These are phyloP conservation scores for Anguilla rostrata DNA, from an alignment of 2,113 vertebrate genomes.

Conservation along the genomic window DNA sequence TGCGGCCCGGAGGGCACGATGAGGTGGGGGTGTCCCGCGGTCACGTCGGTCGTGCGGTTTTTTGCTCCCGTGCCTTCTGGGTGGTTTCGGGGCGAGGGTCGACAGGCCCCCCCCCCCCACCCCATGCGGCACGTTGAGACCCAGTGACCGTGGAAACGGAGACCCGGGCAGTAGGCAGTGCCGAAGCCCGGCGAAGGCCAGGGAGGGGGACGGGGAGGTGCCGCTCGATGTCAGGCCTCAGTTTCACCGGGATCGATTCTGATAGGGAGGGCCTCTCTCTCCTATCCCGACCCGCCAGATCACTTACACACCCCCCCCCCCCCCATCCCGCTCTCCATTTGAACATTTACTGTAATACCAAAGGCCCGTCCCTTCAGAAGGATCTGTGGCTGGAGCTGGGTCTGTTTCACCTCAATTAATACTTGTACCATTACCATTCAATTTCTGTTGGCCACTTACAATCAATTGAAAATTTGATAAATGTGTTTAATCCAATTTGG, in stretches of 20 bases:
- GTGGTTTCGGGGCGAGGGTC: too few species aligned
- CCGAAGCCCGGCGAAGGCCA: not conserved
- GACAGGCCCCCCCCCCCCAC: too few species aligned
- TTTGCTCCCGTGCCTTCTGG: too few species aligned
- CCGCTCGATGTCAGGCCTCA: conserved; percentile 74
- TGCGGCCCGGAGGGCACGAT: too few species aligned
- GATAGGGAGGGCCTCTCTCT: conserved; percentile 70
- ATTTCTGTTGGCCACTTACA: conserved; percentile 59
- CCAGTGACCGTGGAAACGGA: not conserved
- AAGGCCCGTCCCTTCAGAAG: conserved; percentile 63
- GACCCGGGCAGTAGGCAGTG: not conserved
- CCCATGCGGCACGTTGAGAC: not conserved
- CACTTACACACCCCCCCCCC: conserved; percentile 66
- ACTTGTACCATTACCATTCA: conserved; percentile 64
- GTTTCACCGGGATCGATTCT: conserved; percentile 77
- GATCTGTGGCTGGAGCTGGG: conserved; percentile 44
- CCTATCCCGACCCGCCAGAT: conserved; percentile 67
- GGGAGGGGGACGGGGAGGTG: conserved; percentile 51
- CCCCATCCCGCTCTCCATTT: conserved; percentile 44
- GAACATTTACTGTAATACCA: conserved; percentile 70
- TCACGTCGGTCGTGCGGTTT: not conserved
- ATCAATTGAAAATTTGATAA: conserved; percentile 73
- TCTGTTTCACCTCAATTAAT: conserved; percentile 68
- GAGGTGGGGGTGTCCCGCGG: too few species aligned
- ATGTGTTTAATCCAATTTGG: conserved; percentile 63